Evolutionary conservation across 2,113 vertebrate genomes (phyloP).

Genomic region (Rallus limicola): DNA sequence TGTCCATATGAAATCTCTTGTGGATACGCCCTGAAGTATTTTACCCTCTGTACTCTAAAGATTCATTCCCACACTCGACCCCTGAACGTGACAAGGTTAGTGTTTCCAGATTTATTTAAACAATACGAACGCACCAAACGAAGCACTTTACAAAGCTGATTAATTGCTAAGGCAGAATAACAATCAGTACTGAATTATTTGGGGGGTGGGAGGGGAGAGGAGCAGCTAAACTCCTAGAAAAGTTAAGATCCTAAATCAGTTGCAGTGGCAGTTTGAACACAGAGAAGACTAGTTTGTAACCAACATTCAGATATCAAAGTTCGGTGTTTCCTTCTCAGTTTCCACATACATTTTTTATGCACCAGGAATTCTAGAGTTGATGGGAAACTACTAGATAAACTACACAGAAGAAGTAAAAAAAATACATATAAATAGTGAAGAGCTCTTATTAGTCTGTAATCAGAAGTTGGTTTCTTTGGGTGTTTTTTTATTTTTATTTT

Average conservation of each 20-base stretch:
- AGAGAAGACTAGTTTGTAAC: constrained; percentile 34
- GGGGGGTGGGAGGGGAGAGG: neutral
- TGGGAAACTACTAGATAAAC: neutral
- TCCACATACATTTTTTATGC: neutral
- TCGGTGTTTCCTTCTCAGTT: neutral
- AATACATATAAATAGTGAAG: neutral
- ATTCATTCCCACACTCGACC: constrained; percentile 83
- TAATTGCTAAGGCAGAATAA: constrained; percentile 81
- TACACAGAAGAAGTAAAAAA: neutral
- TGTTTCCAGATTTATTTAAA: constrained; percentile 83
- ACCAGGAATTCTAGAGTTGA: neutral
- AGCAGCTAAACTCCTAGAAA: constrained; percentile 70
- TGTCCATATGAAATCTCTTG: constrained; percentile 83
- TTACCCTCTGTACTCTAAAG: constrained; percentile 75
- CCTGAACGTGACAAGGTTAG: constrained; percentile 79
- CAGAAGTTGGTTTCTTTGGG: neutral
- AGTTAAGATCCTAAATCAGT: constrained; percentile 83
- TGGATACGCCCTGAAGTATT: constrained; percentile 84
- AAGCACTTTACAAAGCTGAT: constrained; percentile 81
- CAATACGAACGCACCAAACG: constrained; percentile 72
- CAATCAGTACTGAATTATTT: constrained; percentile 83
- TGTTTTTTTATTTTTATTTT: no score
- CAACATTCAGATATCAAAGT: neutral
- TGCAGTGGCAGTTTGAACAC: constrained; percentile 46
- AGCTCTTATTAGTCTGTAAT: neutral